Conservation (phyloP, 2,113 vertebrate genomes). For the Hypocryptadius cinnamomeus region DNA sequence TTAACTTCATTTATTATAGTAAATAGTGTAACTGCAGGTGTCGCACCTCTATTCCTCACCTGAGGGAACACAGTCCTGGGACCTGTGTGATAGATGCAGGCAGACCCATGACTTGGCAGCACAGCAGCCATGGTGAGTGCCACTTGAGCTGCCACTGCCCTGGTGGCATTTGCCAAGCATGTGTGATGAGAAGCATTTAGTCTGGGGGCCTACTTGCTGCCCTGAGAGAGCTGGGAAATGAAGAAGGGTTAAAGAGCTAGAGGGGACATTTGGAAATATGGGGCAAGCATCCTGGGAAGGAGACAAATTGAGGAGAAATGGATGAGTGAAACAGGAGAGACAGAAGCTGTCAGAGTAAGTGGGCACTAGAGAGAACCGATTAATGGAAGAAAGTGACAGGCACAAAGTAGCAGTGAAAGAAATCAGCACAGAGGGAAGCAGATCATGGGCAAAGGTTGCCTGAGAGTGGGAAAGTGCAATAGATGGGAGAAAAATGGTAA, state of each 20-base stretch:
- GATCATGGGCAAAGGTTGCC: not conserved
- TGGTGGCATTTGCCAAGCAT: not conserved
- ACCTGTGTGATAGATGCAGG: not conserved
- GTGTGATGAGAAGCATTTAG: not conserved
- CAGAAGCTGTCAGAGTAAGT: constrained; percentile 8
- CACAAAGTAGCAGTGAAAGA: constrained; percentile 26
- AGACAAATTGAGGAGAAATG: constrained; percentile 17
- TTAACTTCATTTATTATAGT: not conserved
- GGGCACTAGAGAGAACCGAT: not conserved
- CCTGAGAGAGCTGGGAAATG: not conserved
- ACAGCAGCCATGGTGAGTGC: not conserved
- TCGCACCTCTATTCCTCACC: accelerated
- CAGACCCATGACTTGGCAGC: not conserved
- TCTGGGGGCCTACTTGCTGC: not conserved
- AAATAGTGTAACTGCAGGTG: not conserved
- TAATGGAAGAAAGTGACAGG: not conserved
- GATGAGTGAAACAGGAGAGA: not conserved
- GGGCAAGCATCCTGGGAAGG: not conserved
- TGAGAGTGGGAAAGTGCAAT: not conserved
- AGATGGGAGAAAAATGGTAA: not conserved
- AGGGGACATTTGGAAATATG: not conserved
- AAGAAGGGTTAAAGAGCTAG: not conserved
- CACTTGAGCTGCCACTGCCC: not conserved
- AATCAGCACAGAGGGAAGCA: not conserved
- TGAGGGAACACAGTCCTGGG: accelerated